phyloP scores from a whole-genome alignment of 2,113 vertebrate genomes.

The Xerus inauris region DNA sequence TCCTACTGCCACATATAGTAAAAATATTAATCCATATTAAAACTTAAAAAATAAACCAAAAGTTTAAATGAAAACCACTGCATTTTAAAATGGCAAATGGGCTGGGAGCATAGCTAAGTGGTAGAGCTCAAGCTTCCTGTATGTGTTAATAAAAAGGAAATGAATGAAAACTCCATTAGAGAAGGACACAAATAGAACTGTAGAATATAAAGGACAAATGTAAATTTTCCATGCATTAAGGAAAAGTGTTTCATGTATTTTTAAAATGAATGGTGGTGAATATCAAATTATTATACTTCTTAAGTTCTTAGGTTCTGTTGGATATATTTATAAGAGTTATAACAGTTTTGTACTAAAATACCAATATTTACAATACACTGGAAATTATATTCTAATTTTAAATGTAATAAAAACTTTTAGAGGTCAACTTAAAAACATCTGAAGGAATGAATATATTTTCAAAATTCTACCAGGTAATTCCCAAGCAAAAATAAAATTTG shows the following conservation, averaged over 20 bases:
- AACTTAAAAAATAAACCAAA: background rate
- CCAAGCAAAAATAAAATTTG: background rate
- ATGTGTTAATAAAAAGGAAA: background rate
- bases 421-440: background rate
- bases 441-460: background rate
- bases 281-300: conserved; percentile 4
- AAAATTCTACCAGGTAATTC: background rate
- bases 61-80: background rate
- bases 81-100: background rate
- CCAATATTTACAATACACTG: background rate
- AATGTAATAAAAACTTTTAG: background rate
- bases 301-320: background rate
- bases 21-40: background rate
- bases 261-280: background rate
- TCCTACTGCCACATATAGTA: background rate
- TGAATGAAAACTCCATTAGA: background rate
- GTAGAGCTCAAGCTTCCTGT: background rate
- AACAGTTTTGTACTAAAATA: background rate
- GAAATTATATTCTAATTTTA: background rate
- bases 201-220: background rate
- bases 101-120: background rate
- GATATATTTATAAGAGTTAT: background rate
- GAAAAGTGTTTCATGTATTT: background rate
- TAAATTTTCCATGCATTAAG: background rate
- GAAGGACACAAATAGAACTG: background rate